These are phyloP conservation scores for Plemyria rubiginata DNA, from an alignment of 2,888 invertebrate species.

Conservation along the genomic window DNA sequence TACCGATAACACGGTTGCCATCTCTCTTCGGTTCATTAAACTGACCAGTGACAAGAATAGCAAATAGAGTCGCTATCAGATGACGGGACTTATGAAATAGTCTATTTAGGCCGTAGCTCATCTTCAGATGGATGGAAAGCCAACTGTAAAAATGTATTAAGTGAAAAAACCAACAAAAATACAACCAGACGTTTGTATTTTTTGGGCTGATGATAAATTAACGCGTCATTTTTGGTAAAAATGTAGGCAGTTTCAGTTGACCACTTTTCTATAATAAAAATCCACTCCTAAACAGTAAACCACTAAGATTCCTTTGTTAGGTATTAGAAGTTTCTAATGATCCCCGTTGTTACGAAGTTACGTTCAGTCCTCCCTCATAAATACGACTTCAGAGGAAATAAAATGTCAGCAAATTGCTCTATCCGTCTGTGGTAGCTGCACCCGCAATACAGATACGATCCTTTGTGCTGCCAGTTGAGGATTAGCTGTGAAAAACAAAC, in stretches of 20 bases:
- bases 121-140: too few relatives aligned
- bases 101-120: too few relatives aligned
- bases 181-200: not conserved
- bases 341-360: slow-evolving; percentile 1
- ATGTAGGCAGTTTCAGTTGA: not conserved
- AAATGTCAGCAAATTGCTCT: slow-evolving; percentile 27
- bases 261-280: not conserved
- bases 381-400: slow-evolving; percentile 23
- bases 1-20: too few relatives aligned
- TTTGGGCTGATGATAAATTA: not conserved
- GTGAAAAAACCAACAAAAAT: too few relatives aligned
- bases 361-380: slow-evolving; percentile 16
- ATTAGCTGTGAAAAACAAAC: slow-evolving; percentile 24
- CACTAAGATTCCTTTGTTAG: slow-evolving; percentile 2
- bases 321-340: slow-evolving; percentile 16
- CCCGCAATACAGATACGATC: slow-evolving; percentile 11
- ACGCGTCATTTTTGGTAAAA: not conserved
- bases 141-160: too few relatives aligned
- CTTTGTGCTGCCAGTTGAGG: slow-evolving; percentile 21
- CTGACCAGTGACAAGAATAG: too few relatives aligned
- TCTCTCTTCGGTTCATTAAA: too few relatives aligned
- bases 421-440: slow-evolving; percentile 15
- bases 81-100: too few relatives aligned
- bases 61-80: too few relatives aligned
- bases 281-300: not conserved